Conservation (phyloP, 2,888 invertebrate species). For the Rosalia funebris region DNA sequence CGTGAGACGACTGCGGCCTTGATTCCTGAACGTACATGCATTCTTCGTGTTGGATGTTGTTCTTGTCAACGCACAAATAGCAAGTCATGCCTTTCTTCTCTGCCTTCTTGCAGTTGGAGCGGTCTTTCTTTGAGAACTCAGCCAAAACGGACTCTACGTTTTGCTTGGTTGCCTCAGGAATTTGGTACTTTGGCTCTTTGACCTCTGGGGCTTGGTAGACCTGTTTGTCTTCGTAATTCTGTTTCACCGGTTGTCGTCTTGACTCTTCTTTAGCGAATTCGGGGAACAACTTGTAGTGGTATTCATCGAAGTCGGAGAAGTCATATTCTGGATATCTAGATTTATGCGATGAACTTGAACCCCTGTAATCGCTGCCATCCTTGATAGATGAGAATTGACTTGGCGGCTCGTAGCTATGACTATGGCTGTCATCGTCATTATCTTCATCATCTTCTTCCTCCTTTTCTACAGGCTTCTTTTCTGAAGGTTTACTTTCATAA, state of each 20-base stretch:
- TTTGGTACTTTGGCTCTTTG: conserved; percentile 50
- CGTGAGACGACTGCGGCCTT: conserved; percentile 72
- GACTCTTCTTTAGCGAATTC: conserved; percentile 57
- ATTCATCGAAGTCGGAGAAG: conserved; percentile 66
- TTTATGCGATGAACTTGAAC: conserved; percentile 18
- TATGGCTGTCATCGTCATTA: conserved; percentile 7
- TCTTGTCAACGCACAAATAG: conserved; percentile 76
- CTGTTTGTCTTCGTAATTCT: conserved; percentile 37
- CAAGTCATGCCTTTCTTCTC: conserved; percentile 81
- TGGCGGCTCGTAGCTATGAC: conserved; percentile 48
- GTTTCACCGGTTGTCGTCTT: conserved; percentile 53
- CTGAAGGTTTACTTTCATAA: conserved; percentile 26
- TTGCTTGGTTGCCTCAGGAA: conserved; percentile 69
- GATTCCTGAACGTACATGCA: conserved; percentile 81
- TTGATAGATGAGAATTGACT: conserved; percentile 43
- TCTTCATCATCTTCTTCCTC: conserved; percentile 36
- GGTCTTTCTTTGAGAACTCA: conserved; percentile 78
- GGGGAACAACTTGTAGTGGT: conserved; percentile 64
- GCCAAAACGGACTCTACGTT: conserved; percentile 77
- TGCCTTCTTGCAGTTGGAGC: conserved; percentile 77
- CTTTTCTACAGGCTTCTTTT: conserved; percentile 27
- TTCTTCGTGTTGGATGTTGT: conserved; percentile 79
- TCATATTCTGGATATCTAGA: conserved; percentile 59
- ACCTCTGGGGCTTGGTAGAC: background rate
- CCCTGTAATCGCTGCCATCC: background rate